Evolutionary conservation across 1,140 invertebrate genomes (phyloP), one percentile per base, ranked within the genome.

Genomic region (Apis cerana): DNA sequence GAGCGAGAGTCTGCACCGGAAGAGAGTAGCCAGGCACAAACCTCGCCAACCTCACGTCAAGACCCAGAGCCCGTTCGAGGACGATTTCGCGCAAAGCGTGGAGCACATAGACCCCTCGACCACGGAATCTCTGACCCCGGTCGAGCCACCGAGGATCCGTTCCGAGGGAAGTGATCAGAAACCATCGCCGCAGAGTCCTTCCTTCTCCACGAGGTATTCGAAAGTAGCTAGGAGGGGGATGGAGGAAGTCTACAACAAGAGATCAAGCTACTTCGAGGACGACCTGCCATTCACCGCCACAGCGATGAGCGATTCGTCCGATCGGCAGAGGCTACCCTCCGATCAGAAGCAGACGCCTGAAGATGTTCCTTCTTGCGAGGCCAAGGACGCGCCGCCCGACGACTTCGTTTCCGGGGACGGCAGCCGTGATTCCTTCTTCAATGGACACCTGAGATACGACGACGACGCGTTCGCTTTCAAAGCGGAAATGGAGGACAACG

Each of bases 261-360:
- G 88, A 23, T 90, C 94, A 7, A 93, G 93, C 52, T 95, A 95
- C 78, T 97, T 97, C 94, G 96, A 97, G 88, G 96, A 97, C 89
- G 96, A 97, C 91, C 96, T 97, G 84, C 96, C 96, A 1, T 95
- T 95, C 10, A 94, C 94, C 12, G 93, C 95, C 2, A 95, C 91
- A 83, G 88, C 89, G 10, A 91, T 93, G 10, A 93, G 92, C 69
- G 93, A 94, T 68, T 75, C 91, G 0, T 91, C 91, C 0, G 92
- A 93, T 58, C 85, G 92, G 10, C 92, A 91, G 74, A 89, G 91
- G 69, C 65, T 90, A 19, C 88, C 84, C 4, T 90, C 91, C 1
- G 93, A 94, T 23, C 81, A 91, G 11, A 94, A 94, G 72, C 88
- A 86, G 11, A 94, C 91, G 0, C 91, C 92, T 1, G 93, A 94